Evolutionary conservation across 2,797 vertebrate genomes (phyloP), one percentile per base, ranked within the genome.

Genomic region (Periparus ater): DNA sequence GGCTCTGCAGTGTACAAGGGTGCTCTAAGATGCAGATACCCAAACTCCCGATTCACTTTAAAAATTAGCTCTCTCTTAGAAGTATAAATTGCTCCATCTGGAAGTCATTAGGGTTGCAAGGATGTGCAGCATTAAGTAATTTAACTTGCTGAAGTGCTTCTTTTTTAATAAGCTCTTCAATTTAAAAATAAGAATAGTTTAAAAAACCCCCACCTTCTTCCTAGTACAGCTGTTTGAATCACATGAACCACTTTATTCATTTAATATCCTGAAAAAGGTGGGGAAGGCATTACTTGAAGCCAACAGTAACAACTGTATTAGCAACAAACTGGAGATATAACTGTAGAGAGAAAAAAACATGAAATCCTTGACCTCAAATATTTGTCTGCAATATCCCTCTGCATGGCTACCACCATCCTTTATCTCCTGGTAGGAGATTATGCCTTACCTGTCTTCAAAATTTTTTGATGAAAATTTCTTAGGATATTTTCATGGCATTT

Each of bases 31-130:
- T 87, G 95, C 78, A 92, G 86, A 97, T 96, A 86, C 61, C 94
- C 93, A 95, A 89, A 95, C 45, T 89, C 96, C 77, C 70, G 45
- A 92, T 94, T 96, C 88, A 91, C 73, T 97, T 97, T 96, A 90
- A 96, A 98, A 98, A 97, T 97, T 95, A 97, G 94, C 70, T 91
- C 83, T 95, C 93, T 91, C 95, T 94, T 74, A 96, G 94, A 96
- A 91, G 93, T 95, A 97, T 95, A 96, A 97, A 96, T 96, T 96
- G 82, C 93, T 97, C 95, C 94, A 97, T 97, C 96, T 97, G 88
- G 85, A 97, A 96, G 90, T 96, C 94, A 97, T 98, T 97, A 97
- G 61, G 94, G 96, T 95, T 97, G 94, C 65, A 96, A 92, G 86
- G 96, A 97, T 97, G 81, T 85, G 68, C 76, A 82, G 73, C 68